A percentile compares a stretch with the other conserved stretches of the same genome.
Conservation (phyloP, 2,113 vertebrate species). For the Oophaga pumilio region DNA sequence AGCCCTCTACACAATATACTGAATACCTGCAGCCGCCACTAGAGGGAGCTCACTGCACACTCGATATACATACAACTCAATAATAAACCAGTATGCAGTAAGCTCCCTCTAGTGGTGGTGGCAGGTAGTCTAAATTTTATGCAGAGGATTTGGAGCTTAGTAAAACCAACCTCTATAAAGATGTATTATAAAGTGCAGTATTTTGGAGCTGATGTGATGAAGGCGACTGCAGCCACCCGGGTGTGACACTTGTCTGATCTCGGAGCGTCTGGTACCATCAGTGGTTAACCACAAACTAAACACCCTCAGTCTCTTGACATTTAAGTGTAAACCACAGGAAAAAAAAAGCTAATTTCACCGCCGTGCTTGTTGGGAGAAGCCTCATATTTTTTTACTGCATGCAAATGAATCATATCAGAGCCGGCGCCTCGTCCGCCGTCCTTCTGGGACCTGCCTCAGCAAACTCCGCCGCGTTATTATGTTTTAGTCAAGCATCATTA, state of each 20-base stretch:
- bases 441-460: conserved; percentile 49
- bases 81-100: too few species aligned
- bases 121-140: too few species aligned
- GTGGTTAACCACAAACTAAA: conserved; percentile 31
- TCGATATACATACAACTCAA: too few species aligned
- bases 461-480: conserved; percentile 26
- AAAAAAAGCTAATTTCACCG: conserved; percentile 24
- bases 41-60: too few species aligned
- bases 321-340: conserved; percentile 3
- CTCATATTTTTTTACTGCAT: conserved; percentile 25
- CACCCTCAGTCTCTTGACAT: neutral
- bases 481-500: conserved; percentile 14
- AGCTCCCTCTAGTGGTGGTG: too few species aligned
- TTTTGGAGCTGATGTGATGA: too few species aligned
- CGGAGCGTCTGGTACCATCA: neutral
- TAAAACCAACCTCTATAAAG: too few species aligned
- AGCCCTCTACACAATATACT: too few species aligned
- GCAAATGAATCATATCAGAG: conserved; percentile 18
- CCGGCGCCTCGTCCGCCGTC: neutral
- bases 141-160: too few species aligned
- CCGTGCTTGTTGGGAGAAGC: neutral
- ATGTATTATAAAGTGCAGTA: too few species aligned
- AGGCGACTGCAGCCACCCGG: too few species aligned
- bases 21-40: too few species aligned
- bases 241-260: neutral